Conservation (phyloP, 2,888 invertebrate species). For the Athetis lepigone region DNA sequence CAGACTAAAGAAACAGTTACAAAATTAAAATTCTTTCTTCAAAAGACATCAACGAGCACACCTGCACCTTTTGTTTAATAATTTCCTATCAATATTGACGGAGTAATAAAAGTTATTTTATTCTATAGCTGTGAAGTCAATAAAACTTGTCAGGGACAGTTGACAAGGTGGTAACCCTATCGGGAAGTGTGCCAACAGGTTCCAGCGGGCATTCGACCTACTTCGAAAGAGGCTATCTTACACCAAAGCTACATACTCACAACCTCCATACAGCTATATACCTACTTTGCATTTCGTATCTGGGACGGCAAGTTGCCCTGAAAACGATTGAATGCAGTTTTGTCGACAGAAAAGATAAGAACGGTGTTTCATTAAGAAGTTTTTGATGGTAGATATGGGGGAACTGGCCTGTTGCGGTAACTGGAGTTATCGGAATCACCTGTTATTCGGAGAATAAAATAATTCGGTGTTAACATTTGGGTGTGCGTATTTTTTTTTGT, state of each 20-base stretch:
- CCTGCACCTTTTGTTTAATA: neutral
- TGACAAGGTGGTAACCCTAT: slow-evolving; percentile 57
- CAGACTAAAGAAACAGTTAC: neutral
- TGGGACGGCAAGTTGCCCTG: slow-evolving; percentile 54
- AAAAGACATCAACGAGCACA: neutral
- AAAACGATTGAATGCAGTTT: slow-evolving; percentile 52
- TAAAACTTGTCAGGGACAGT: slow-evolving; percentile 19
- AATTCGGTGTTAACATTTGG: slow-evolving; percentile 1
- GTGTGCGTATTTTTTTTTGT: slow-evolving; percentile 5
- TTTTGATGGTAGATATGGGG: slow-evolving; percentile 48
- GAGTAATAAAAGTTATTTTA: slow-evolving; percentile 1
- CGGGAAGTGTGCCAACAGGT: slow-evolving; percentile 72
- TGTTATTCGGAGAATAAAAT: slow-evolving; percentile 30
- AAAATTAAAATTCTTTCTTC: neutral
- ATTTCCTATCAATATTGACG: neutral
- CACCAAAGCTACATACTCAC: slow-evolving; percentile 40
- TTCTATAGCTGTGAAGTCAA: neutral
- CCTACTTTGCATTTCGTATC: slow-evolving; percentile 57
- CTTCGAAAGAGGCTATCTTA: slow-evolving; percentile 57
- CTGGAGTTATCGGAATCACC: slow-evolving; percentile 24
- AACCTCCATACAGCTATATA: slow-evolving; percentile 17
- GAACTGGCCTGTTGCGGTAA: slow-evolving; percentile 6
- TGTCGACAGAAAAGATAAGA: slow-evolving; percentile 48
- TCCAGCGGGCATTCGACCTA: slow-evolving; percentile 63
- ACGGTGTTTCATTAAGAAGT: slow-evolving; percentile 53